Evolutionary conservation across 1,140 invertebrate species (phyloP).

Genomic region (Colletes gigas): DNA sequence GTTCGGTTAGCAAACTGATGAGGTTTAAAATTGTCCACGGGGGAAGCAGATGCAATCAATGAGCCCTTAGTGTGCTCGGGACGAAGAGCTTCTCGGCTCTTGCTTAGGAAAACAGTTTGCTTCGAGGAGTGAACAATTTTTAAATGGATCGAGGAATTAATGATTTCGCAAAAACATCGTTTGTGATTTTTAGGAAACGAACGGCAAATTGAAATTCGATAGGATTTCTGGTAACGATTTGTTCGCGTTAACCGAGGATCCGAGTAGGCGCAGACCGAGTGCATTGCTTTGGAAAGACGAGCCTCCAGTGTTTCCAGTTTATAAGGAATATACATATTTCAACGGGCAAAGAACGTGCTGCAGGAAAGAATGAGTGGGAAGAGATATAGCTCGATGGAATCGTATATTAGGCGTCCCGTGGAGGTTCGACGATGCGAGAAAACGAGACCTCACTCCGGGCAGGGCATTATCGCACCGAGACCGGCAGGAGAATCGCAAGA

Average conservation of each 20-base stretch:
- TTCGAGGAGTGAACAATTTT: too few relatives aligned
- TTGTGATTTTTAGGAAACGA: too few relatives aligned
- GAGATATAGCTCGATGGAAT: conserved; percentile 33
- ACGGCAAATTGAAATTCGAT: background rate
- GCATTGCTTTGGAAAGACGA: background rate
- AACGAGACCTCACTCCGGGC: conserved; percentile 43
- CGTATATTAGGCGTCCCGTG: conserved; percentile 33
- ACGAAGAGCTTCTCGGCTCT: too few relatives aligned
- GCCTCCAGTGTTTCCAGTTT: conserved; percentile 18
- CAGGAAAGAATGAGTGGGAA: conserved; percentile 38
- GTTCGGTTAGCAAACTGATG: background rate
- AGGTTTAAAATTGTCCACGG: background rate
- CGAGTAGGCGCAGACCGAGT: background rate
- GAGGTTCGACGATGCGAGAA: conserved; percentile 33
- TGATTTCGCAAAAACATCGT: too few relatives aligned
- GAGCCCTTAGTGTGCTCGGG: too few relatives aligned
- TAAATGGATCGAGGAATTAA: too few relatives aligned
- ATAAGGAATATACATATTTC: conserved; percentile 25
- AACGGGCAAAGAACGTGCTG: conserved; percentile 3
- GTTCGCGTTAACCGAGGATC: conserved; percentile 19
- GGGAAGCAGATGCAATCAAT: background rate
- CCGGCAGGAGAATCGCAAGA: conserved; percentile 55
- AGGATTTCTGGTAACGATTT: conserved; percentile 13
- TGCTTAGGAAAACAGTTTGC: too few relatives aligned
- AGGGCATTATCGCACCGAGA: conserved; percentile 34